Evolutionary conservation across 2,113 vertebrate species (phyloP), one percentile per base, ranked within the genome.

Genomic region (Centropus bengalensis): DNA sequence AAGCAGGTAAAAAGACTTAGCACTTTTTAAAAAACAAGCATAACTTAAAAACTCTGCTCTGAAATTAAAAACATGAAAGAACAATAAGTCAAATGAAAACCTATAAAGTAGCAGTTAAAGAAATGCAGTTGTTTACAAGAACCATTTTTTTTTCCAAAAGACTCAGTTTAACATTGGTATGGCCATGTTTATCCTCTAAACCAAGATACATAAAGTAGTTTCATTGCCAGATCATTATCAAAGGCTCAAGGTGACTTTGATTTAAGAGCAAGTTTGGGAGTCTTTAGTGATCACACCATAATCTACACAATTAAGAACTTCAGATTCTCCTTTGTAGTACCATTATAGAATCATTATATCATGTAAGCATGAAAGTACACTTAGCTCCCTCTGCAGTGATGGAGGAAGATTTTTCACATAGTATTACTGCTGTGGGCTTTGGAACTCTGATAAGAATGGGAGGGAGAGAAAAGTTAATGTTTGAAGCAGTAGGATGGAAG

Each of bases 91-190:
- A 68, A 85, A 77, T 24, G 13, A 30, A 78, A 38, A 62, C 2
- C 22, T 47, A 21, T 7, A 45, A 95, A 96, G 86, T 81, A 95
- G 81, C 74, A 88, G 60, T 82, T 97, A 64, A 47, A 97, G 95
- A 64, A 87, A 84, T 73, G 51, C 78, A 92, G 82, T 14, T 86
- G 9, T 95, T 94, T 96, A 91, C 78, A 80, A 82, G 86, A 91
- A 96, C 56, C 40, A 36, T 36, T 42, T 81, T 88, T 90, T 95
- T 90, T 95, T 70, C 76, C 82, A 80, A 26, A 59, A 79, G 32
- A 78, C 84, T 40, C 60, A 95, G 15, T 26, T 89, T 92, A 80
- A 60, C 8, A 6, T 85, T 86, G 83, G 66, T 86, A 75, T 18
- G 20, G 27, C 19, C 23, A 67, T 87, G 91, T 95, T 91, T 70